Conservation (phyloP, 2,888 invertebrate genomes). For the Noctua comes region DNA sequence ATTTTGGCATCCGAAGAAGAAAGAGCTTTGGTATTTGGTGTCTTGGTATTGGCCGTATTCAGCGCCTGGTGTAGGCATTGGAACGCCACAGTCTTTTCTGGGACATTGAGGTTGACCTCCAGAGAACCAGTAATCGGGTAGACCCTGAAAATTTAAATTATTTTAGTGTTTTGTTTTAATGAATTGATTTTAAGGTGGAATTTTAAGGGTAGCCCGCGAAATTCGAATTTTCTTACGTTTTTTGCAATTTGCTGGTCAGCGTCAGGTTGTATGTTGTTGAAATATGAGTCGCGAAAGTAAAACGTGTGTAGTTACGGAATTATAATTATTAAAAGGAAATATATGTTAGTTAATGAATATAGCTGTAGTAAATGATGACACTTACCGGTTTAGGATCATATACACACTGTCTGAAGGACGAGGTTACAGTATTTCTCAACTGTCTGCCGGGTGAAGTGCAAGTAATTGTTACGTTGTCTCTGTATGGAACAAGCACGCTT, state of each 20-base stretch:
- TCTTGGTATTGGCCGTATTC: constrained; percentile 97
- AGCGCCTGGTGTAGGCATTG: constrained; percentile 97
- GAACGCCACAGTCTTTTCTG: constrained; percentile 97
- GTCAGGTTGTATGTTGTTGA: too few relatives aligned
- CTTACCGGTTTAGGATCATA: constrained; percentile 96
- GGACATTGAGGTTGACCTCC: constrained; percentile 96
- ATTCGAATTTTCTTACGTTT: too few relatives aligned
- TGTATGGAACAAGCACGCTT: constrained; percentile 96
- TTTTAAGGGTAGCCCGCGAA: too few relatives aligned
- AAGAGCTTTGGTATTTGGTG: constrained; percentile 97
- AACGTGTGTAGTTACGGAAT: too few relatives aligned
- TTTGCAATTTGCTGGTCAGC: too few relatives aligned
- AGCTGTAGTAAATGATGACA: neutral
- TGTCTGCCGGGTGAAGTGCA: constrained; percentile 95
- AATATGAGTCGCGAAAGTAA: too few relatives aligned
- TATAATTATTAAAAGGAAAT: neutral
- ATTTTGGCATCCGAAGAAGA: constrained; percentile 98
- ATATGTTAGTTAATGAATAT: too few relatives aligned
- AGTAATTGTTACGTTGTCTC: constrained; percentile 96
- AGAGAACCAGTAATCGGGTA: constrained; percentile 97
- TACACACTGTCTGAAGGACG: constrained; percentile 97
- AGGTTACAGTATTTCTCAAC: constrained; percentile 94
- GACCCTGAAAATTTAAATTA: constrained; percentile 89
- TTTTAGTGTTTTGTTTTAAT: neutral
- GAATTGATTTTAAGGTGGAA: neutral